Evolutionary conservation across 2,113 vertebrate species (phyloP), one percentile per base, ranked within the genome.

Genomic region (Cynopterus brachyotis): DNA sequence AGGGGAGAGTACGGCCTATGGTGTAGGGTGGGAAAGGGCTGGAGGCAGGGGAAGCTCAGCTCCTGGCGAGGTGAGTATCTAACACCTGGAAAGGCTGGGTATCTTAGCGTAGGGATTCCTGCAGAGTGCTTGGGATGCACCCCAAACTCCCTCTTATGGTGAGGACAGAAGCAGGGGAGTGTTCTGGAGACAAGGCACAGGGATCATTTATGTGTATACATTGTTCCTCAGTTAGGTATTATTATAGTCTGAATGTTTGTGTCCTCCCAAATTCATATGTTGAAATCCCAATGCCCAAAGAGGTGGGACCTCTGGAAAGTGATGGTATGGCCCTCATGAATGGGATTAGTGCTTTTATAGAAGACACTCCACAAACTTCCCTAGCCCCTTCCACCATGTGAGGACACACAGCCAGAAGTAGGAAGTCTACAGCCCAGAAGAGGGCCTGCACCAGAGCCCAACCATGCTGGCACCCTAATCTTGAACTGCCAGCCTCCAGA

Each of bases 1-100:
- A 50, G 40, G 6, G 42, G n/a, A 59, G 11, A 47, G 17, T 3
- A 55, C 0, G 0, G 35, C 62, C n/a, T 40, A 37, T 2, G 13
- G 28, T 4, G 0, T 7, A 28, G 57, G 17, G 2, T 15, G 3
- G 3, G 42, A 9, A 59, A 47, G 60, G 59, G 19, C 7, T n/a
- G 62, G 45, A n/a, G 85, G 30, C 6, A 28, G n/a, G 67, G 66
- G 37, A 90, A 35, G 16, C 10, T 37, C 22, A 32, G 45, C n/a
- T 35, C 28, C 30, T 42, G 64, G 64, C 45, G 53, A n/a, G 20
- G 53, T 19, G 3, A 35, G 72, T 30, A 24, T 59, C 73, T 30
- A 26, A 20, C 0, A 7, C 72, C 37, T 64, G 88, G 35, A 47
- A 94, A 75, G 45, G 50, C 53, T 40, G 26, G 17, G 69, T 57